Base-by-base conservation (phyloP, 2,888 invertebrate genomes). In the Gibbula magus region DNA sequence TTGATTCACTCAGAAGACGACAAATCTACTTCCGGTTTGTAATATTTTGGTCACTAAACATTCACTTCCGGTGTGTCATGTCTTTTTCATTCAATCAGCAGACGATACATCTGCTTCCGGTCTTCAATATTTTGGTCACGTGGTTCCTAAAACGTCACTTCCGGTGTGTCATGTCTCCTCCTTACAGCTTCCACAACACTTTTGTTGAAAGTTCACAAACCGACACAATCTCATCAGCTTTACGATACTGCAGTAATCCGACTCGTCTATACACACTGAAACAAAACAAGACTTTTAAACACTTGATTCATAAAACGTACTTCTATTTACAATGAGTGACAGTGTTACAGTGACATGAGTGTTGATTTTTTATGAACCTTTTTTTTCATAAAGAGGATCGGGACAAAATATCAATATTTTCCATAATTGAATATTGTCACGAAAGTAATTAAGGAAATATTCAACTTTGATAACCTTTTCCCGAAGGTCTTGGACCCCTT, bases 181-280 rank as follows among this genome's bases (percentile, higher is more conserved):
- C n/a, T 32, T 51, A 35, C 85, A 85, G 56, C 81, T 84, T 32
- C 78, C 76, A 94, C 98, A 98, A 93, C 98, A 98, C 91, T 96
- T 96, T 90, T 95, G 95, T 92, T 96, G 95, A 93, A 97, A 98
- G 56, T 96, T 95, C 88, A 95, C 95, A 86, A 96, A 95, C 77
- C 96, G 95, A 93, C 98, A 98, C 94, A 98, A 95, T 90, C 96
- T 96, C 96, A 97, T 96, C 78, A 96, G 94, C 87, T 96, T 96
- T 29, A 97, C 97, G 91, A 97, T 96, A 89, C 95, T 95, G 93
- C 98, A 98, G 93, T 96, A 96, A 87, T 95, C 95, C 74, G 97
- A 97, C 66, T 89, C 86, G 81, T 92, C 91, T 32, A 82, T 80
- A 81, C 91, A 91, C 16, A 79, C 91, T 91, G 88, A 67, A 87